Base-by-base conservation (phyloP, 2,888 invertebrate species). In the Mesorhabditis spiculigera region DNA sequence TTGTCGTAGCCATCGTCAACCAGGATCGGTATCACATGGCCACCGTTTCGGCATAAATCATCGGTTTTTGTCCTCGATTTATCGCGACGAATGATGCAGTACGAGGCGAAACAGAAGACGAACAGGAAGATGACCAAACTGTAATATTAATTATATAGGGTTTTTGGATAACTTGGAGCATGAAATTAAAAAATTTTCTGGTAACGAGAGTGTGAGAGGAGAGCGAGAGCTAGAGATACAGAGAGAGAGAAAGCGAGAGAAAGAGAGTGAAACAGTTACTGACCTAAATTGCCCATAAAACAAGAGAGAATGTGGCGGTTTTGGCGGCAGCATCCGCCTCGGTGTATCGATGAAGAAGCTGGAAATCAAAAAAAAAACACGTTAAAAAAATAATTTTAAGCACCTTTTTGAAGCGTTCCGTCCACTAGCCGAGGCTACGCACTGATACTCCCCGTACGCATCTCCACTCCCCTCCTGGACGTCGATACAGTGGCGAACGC, bases 371-470 rank as follows among this genome's bases (percentile, higher is more conserved):
- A 10, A 50, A 10, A 6, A 10, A 10, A 6, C 13, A 13, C 6
- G 50, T 13, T 50, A n/a, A n/a, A n/a, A n/a, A n/a, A n/a, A n/a
- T n/a, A n/a, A n/a, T n/a, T n/a, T n/a, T n/a, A n/a, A n/a, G n/a
- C n/a, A 50, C 58, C n/a, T 50, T n/a, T 50, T 50, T n/a, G 58
- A 50, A n/a, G 58, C 8, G n/a, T 50, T 50, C 58, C 58, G 1
- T 50, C 58, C 58, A 50, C 58, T 50, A 3, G 58, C 58, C 8
- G 58, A 50, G n/a, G 58, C 58, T 2, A 50, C 58, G n/a, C 58
- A 50, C n/a, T 50, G 58, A 50, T 50, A 50, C n/a, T 50, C 58
- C n/a, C 58, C 58, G n/a, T 50, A 50, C n/a, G 58, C 58, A 50
- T 50, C 58, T 10, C 58, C 58, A 50, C 10, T n/a, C n/a, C 58